Conservation (phyloP, 2,888 invertebrate genomes). For the Diplolepis rosae region DNA sequence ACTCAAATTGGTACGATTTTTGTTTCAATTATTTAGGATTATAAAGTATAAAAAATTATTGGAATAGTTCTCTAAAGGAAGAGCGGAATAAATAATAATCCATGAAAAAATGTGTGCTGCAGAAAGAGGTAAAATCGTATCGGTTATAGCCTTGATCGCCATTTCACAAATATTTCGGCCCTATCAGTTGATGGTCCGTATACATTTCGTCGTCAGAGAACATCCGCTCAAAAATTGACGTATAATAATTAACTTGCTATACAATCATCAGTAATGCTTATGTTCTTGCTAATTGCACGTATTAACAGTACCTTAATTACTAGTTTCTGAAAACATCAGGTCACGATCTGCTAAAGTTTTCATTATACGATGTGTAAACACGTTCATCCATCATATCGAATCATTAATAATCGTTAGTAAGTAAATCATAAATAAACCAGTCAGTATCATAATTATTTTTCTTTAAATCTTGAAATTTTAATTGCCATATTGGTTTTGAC, state of each 20-base stretch:
- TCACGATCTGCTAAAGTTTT: conserved; percentile 1
- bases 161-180: neutral
- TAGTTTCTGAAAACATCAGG: neutral
- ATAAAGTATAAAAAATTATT: neutral
- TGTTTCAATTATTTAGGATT: neutral
- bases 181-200: conserved; percentile 2
- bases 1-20: neutral
- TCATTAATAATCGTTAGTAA: neutral
- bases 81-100: neutral
- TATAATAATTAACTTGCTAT: conserved; percentile 9
- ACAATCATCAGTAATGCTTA: conserved; percentile 7
- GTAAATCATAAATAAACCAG: neutral
- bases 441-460: neutral
- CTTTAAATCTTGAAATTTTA: neutral
- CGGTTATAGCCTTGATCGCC: neutral
- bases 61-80: neutral
- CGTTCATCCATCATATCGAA: neutral
- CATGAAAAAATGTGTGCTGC: neutral
- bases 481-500: too few species aligned
- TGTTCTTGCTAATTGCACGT: conserved; percentile 2
- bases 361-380: neutral
- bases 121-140: neutral
- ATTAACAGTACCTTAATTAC: conserved; percentile 10
- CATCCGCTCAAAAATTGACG: conserved; percentile 22
- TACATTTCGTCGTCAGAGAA: conserved; percentile 19